These are phyloP conservation scores for Bombycilla garrulus DNA, from an alignment of 2,113 vertebrate genomes.

Conservation along the genomic window DNA sequence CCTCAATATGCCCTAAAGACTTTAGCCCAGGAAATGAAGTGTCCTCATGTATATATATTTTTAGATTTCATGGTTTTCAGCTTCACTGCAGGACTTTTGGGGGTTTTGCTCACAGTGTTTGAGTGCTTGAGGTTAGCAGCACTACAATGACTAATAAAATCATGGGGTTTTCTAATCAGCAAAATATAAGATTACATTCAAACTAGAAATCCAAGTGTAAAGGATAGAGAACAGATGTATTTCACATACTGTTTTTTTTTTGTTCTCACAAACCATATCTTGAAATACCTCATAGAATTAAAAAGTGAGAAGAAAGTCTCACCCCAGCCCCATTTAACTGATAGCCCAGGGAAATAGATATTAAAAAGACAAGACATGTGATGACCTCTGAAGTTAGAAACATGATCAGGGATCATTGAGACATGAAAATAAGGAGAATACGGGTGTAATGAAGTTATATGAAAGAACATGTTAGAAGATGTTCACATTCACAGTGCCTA, in stretches of 20 bases:
- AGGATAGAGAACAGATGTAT: conserved; percentile 15
- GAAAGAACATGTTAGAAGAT: background rate
- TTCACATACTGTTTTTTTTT: background rate
- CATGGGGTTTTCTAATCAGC: background rate
- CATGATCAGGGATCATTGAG: background rate
- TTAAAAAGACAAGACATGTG: background rate
- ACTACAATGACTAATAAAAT: conserved; percentile 28
- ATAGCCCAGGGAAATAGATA: background rate
- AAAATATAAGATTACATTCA: background rate
- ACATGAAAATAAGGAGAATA: background rate
- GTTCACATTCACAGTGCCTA: background rate
- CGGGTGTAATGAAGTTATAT: background rate
- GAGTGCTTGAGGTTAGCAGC: conserved; percentile 24
- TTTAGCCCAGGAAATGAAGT: conserved; percentile 56
- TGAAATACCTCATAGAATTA: background rate
- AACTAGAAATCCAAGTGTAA: background rate
- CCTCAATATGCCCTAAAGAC: conserved; percentile 12
- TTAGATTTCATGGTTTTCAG: conserved; percentile 30
- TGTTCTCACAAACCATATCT: background rate
- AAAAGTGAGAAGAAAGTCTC: background rate
- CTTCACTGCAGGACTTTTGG: background rate
- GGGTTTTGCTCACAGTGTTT: background rate
- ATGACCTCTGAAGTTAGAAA: background rate
- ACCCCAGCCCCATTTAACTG: background rate
- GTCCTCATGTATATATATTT: conserved; percentile 34